A percentile compares a stretch with the other conserved stretches of the same genome.
These are phyloP conservation scores for Cecidostiba fungosa DNA, from an alignment of 2,888 invertebrate genomes.

Conservation along the genomic window DNA sequence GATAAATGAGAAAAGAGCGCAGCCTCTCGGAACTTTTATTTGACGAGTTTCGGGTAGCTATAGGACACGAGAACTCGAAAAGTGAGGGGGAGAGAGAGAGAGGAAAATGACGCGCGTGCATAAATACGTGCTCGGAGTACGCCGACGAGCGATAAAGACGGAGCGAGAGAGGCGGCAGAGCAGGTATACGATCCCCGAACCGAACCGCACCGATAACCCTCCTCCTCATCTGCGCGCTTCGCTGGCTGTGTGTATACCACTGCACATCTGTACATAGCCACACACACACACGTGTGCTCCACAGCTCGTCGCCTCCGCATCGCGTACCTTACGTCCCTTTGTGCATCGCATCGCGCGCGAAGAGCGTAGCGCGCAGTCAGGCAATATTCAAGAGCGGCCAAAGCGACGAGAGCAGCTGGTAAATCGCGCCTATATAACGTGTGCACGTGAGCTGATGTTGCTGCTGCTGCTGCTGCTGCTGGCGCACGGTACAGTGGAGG, in stretches of 20 bases:
- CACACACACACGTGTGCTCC: not conserved
- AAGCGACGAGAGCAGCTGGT: conserved; percentile 60
- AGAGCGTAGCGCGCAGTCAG: not conserved
- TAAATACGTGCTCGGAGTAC: not conserved
- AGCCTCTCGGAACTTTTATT: too few relatives aligned
- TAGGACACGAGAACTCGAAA: too few relatives aligned
- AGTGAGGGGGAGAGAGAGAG: not conserved
- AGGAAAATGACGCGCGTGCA: conserved; percentile 25
- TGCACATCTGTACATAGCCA: not conserved
- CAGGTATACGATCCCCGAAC: conserved; percentile 52
- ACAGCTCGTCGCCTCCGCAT: conserved; percentile 11
- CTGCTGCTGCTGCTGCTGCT: not conserved
- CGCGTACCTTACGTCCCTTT: conserved; percentile 40
- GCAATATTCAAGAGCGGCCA: not conserved
- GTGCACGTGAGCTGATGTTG: not conserved
- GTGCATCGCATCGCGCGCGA: conserved; percentile 3
- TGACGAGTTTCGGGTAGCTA: too few relatives aligned
- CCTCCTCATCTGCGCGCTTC: conserved; percentile 31
- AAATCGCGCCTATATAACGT: conserved; percentile 37
- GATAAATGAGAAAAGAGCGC: conserved; percentile 21
- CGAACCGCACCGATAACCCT: conserved; percentile 62
- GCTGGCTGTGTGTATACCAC: not conserved
- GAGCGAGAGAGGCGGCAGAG: conserved; percentile 20
- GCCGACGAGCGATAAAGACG: conserved; percentile 13
- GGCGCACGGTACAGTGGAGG: too few relatives aligned